These are phyloP conservation scores for Hystrix cristata DNA, from an alignment of 2,113 vertebrate genomes.

Conservation along the genomic window DNA sequence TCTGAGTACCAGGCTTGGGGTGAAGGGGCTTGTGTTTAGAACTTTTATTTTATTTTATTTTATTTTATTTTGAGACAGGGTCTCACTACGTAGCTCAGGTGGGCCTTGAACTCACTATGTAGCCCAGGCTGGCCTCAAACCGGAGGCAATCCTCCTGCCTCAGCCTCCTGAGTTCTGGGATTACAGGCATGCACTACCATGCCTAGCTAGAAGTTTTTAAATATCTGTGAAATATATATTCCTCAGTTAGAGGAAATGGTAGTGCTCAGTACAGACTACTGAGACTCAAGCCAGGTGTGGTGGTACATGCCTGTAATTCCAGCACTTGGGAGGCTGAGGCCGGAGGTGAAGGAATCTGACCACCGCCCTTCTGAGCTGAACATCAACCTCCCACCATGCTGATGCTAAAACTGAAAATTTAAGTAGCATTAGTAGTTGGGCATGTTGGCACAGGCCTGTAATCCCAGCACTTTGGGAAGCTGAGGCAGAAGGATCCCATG, in stretches of 20 bases:
- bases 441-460: background rate
- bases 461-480: background rate
- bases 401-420: background rate
- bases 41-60: no score
- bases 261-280: background rate
- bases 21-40: background rate
- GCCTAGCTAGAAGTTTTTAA: background rate
- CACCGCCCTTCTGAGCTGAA: no score
- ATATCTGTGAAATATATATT: background rate
- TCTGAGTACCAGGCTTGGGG: background rate
- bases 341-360: no score
- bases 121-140: no score
- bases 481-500: background rate
- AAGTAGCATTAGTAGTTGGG: background rate
- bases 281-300: background rate
- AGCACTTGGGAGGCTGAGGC: no score
- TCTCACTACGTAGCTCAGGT: background rate
- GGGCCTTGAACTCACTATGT: background rate
- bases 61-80: background rate
- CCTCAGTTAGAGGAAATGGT: background rate
- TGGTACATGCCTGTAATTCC: no score
- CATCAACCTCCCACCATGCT: no score
- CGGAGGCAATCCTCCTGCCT: background rate
- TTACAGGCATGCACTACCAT: background rate
- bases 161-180: background rate